Base-by-base conservation (phyloP, 2,113 vertebrate species). In the Nannobrachium achirus region DNA sequence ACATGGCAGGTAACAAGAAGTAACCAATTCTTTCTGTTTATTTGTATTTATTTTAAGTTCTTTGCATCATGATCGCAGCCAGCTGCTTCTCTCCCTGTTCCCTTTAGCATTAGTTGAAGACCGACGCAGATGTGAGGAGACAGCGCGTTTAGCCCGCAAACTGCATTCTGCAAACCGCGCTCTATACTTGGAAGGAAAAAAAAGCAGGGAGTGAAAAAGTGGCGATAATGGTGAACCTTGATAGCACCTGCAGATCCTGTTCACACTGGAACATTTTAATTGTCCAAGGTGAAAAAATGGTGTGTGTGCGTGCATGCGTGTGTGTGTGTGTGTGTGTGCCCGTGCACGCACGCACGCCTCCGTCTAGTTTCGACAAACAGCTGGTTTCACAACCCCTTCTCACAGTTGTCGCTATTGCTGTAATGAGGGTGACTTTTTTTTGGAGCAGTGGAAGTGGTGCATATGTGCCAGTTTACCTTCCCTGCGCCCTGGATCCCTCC, bases 181-280 rank as follows among this genome's bases (percentile, higher is more conserved):
- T 80, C 55, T 20, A n/a, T n/a, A 75, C 74, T 66, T 59, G 69
- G 63, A 67, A 53, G 60, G 50, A 68, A 70, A 53, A 38, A 52
- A 19, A 55, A 73, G 72, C 0, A 33, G n/a, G n/a, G n/a, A n/a
- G n/a, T n/a, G n/a, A 33, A 75, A 61, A 52, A 48, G 41, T 8
- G 2, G 8, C 6, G 8, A 61, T 50, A 41, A 59, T 76, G 76
- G 85, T 69, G 68, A 63, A 71, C 56, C 63, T 56, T 48, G 56
- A 63, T 55, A 82, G 72, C 80, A 84, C 85, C 88, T 90, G 84
- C 85, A 86, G 84, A 72, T 80, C 72, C 69, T 69, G 69, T 76
- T 79, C 79, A 78, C 16, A 20, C 73, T 77, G 82, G 69, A 88
- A 82, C 33, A 81, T 89, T 86, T 87, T 88, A 88, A 86, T 86